A percentile compares a stretch with the other conserved stretches of the same genome.
Evolutionary conservation across 1,140 invertebrate genomes (phyloP).

Genomic region (Calephelis nemesis): DNA sequence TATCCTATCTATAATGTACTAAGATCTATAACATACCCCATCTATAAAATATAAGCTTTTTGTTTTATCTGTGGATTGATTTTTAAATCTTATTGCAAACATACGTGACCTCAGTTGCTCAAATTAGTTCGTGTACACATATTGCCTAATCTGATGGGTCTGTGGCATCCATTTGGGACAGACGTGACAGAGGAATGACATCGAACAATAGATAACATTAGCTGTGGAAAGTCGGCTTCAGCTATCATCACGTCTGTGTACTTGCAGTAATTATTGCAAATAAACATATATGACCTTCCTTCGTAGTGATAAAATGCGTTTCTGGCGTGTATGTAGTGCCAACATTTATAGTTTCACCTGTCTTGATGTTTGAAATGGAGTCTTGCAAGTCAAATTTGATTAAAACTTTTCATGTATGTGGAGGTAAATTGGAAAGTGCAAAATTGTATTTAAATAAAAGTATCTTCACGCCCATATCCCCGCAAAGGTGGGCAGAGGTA

Average conservation of each 20-base stretch:
- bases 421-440: too few relatives aligned
- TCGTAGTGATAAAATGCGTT: not conserved
- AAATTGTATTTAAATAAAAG: too few relatives aligned
- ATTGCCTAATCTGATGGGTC: not conserved
- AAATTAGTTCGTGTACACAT: not conserved
- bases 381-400: too few relatives aligned
- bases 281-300: not conserved
- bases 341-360: too few relatives aligned
- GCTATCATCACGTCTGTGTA: not conserved
- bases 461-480: too few relatives aligned
- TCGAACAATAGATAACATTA: conserved; percentile 10
- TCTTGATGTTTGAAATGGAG: too few relatives aligned
- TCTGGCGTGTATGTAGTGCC: not conserved
- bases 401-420: too few relatives aligned
- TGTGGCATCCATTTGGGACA: not conserved
- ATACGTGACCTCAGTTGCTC: conserved; percentile 8
- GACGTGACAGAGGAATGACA: conserved; percentile 8
- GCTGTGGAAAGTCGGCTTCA: not conserved
- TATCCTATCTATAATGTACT: too few relatives aligned
- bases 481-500: too few relatives aligned
- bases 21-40: too few relatives aligned
- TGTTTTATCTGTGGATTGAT: not conserved
- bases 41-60: too few relatives aligned
- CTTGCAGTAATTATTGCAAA: conserved; percentile 5
- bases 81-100: conserved; percentile 7